phyloP scores from a whole-genome alignment of 2,888 invertebrate species.

The Brachyptera putata region DNA sequence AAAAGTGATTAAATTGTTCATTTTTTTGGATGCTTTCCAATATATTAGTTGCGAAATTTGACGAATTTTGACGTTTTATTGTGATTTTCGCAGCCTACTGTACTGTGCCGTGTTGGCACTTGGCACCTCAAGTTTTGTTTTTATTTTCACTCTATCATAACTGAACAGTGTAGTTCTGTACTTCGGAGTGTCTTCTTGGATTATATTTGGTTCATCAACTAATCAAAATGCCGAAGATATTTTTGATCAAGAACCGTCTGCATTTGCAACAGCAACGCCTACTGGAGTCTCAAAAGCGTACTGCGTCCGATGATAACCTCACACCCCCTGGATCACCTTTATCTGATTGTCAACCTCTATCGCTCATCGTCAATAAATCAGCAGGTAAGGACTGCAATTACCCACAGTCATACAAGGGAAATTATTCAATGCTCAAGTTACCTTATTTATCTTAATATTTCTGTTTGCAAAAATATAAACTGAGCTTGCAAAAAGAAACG shows the following conservation, averaged over 20 bases:
- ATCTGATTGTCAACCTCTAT: slow-evolving; percentile 46
- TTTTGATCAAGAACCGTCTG: slow-evolving; percentile 84
- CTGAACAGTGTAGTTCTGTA: too few relatives aligned
- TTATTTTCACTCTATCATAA: too few relatives aligned
- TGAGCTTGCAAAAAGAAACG: slow-evolving; percentile 20
- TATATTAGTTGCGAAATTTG: too few relatives aligned
- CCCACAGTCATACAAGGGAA: not conserved
- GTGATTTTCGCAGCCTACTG: too few relatives aligned
- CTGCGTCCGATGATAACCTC: slow-evolving; percentile 38
- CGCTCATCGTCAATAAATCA: slow-evolving; percentile 49
- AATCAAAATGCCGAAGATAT: slow-evolving; percentile 95
- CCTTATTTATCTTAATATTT: not conserved
- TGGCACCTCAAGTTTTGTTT: too few relatives aligned
- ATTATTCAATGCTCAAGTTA: too few relatives aligned
- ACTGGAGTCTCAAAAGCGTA: slow-evolving; percentile 74
- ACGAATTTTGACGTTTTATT: too few relatives aligned
- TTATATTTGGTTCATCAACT: too few relatives aligned
- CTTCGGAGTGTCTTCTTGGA: too few relatives aligned
- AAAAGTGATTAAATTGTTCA: too few relatives aligned
- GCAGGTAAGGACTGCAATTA: slow-evolving; percentile 42
- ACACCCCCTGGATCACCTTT: slow-evolving; percentile 43
- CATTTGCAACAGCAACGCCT: slow-evolving; percentile 85
- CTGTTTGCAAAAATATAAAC: slow-evolving; percentile 17
- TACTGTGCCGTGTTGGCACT: slow-evolving; percentile 4
- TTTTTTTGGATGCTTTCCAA: too few relatives aligned